Evolutionary conservation across 2,113 vertebrate genomes (phyloP), one percentile per base, ranked within the genome.

Genomic region (Diadophis punctatus): DNA sequence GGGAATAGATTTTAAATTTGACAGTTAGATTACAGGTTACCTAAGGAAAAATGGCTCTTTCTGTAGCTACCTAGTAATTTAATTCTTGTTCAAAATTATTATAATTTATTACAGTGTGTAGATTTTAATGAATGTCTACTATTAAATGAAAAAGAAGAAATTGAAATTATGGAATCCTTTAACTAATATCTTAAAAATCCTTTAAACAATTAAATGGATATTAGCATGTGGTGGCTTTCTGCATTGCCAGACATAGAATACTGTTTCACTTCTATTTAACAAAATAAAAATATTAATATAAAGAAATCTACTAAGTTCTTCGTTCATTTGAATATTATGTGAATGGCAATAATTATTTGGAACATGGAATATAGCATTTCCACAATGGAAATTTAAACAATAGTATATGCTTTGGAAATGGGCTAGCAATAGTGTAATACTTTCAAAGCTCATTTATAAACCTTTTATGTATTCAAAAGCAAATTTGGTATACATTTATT

Each of bases 21-120:
- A 99, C 99, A 99, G 99, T 98, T 99, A 99, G 99, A 99, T 99
- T 99, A 98, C 98, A 98, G 98, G 98, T 98, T 98, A 98, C 97
- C 97, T 97, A 97, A 97, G 97, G 97, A 98, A 98, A 98, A 98
- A 98, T 97, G 98, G 97, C 98, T 98, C 98, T 98, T 97, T 98
- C 97, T 97, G 97, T 97, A 99, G 98, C 98, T 99, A 99, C 98
- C 98, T 98, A 98, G 98, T 99, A 99, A 99, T 99, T 99, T 98
- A 98, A 98, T 99, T 99, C 98, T 99, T 98, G 98, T 98, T 97
- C 98, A 98, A 98, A 99, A 99, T 99, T 99, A 99, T 99, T 98
- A 98, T 99, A 98, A 99, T 99, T 99, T 99, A 99, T 99, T 99
- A 99, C 98, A 98, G 98, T 98, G 98, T 98, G 98, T 98, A 98